These are phyloP conservation scores for Neosilurus hyrtlii DNA, from an alignment of 2,797 vertebrate genomes.

Conservation along the genomic window DNA sequence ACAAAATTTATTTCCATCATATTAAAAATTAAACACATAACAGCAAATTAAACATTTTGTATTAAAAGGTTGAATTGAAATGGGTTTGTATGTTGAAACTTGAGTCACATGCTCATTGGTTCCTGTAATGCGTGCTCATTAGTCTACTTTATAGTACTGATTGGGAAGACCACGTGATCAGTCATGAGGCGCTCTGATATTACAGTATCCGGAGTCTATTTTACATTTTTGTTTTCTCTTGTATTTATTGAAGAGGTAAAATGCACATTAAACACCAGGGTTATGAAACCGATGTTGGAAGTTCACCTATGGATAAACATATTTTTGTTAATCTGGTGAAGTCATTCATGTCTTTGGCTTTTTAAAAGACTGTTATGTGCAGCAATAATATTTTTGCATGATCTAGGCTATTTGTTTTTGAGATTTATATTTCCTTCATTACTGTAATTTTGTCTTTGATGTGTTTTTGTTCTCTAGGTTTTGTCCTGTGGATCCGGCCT, in stretches of 20 bases:
- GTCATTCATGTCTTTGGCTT: background rate
- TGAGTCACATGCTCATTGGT: background rate
- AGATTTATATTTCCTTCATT: background rate
- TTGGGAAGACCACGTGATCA: background rate
- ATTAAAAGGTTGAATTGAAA: background rate
- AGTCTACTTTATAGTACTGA: background rate
- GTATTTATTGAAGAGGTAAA: too few species aligned
- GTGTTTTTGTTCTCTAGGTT: slow-evolving; percentile 20
- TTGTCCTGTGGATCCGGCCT: background rate
- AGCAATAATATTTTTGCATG: too few species aligned
- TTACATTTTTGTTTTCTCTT: background rate
- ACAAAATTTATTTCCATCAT: too few species aligned
- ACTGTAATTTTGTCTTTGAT: background rate
- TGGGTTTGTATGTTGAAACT: too few species aligned
- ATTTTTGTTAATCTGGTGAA: too few species aligned
- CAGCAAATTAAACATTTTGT: background rate
- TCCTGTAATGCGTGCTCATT: background rate
- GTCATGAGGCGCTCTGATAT: background rate
- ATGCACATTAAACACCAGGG: background rate
- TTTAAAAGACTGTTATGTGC: too few species aligned
- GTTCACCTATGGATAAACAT: background rate
- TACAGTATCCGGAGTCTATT: background rate
- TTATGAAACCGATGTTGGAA: background rate
- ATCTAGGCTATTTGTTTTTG: background rate
- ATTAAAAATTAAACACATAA: too few species aligned